A percentile compares a stretch with the other conserved stretches of the same genome.
Conservation (phyloP, 23 tunicate species). For the Halocynthia roretzi region DNA sequence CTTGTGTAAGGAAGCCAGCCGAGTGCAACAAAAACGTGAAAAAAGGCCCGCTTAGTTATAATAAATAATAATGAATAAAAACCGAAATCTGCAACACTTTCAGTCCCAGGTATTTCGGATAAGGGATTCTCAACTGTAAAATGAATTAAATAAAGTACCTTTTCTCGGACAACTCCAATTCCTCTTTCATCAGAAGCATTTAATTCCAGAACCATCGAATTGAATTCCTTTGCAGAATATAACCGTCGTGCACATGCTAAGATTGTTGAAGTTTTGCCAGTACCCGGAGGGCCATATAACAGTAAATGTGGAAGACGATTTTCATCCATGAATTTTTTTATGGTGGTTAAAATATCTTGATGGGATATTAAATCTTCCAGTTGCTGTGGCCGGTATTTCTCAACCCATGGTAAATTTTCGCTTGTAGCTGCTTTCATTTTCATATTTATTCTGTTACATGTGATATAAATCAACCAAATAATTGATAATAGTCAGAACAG, state of each 20-base stretch:
- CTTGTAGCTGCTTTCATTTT: background rate
- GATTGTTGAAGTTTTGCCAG: conserved; percentile 96
- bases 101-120: too few species aligned
- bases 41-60: too few species aligned
- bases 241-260: conserved; percentile 86
- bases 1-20: too few species aligned
- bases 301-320: conserved; percentile 86
- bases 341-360: conserved; percentile 90
- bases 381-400: conserved; percentile 84
- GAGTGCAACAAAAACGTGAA: too few species aligned
- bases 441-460: too few species aligned
- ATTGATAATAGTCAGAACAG: too few species aligned
- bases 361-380: conserved; percentile 92
- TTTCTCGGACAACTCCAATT: conserved; percentile 79
- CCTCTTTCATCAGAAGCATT: conserved; percentile 99
- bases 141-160: conserved; percentile 15
- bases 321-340: conserved; percentile 72
- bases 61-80: too few species aligned
- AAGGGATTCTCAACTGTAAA: too few species aligned
- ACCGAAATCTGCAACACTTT: too few species aligned
- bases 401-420: conserved; percentile 92
- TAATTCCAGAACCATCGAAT: conserved; percentile 87
- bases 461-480: too few species aligned
- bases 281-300: conserved; percentile 98
- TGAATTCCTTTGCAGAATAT: conserved; percentile 69